Conservation (phyloP, 2,797 vertebrate species). For the Sebastes oblongus region DNA sequence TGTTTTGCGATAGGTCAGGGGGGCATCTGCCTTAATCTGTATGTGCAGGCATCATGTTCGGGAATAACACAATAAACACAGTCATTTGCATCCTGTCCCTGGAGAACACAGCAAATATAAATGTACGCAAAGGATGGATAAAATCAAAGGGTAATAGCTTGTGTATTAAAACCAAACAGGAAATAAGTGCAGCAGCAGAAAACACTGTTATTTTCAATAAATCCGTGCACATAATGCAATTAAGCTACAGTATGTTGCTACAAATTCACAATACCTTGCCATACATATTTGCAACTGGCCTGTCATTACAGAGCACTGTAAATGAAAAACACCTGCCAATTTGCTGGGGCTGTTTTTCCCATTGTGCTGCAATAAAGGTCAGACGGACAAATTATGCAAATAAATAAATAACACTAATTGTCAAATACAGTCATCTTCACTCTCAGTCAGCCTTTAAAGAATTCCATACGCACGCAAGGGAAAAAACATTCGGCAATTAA, state of each 20-base stretch:
- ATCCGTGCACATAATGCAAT: neutral
- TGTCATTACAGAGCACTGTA: neutral
- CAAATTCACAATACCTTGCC: neutral
- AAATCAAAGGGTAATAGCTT: constrained; percentile 25
- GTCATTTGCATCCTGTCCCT: constrained; percentile 49
- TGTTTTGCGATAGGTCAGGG: constrained; percentile 57
- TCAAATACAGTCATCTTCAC: constrained; percentile 8
- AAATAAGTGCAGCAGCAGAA: neutral
- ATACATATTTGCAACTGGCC: neutral
- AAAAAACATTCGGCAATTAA: constrained; percentile 70
- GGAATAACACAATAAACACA: constrained; percentile 34
- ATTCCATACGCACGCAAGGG: constrained; percentile 21
- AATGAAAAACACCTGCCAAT: constrained; percentile 7
- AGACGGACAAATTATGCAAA: constrained; percentile 31
- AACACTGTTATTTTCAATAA: neutral
- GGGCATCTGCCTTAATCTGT: constrained; percentile 27
- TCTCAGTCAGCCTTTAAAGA: constrained; percentile 25
- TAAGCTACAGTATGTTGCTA: neutral
- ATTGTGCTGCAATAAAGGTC: constrained; percentile 32
- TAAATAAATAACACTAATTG: constrained; percentile 18
- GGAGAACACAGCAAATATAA: constrained; percentile 16
- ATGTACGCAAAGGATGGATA: constrained; percentile 10
- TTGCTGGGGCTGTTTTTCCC: neutral
- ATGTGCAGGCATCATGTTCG: constrained; percentile 15
- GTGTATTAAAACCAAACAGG: neutral